phyloP scores from a whole-genome alignment of 2,113 vertebrate genomes.

The Carassius auratus region DNA sequence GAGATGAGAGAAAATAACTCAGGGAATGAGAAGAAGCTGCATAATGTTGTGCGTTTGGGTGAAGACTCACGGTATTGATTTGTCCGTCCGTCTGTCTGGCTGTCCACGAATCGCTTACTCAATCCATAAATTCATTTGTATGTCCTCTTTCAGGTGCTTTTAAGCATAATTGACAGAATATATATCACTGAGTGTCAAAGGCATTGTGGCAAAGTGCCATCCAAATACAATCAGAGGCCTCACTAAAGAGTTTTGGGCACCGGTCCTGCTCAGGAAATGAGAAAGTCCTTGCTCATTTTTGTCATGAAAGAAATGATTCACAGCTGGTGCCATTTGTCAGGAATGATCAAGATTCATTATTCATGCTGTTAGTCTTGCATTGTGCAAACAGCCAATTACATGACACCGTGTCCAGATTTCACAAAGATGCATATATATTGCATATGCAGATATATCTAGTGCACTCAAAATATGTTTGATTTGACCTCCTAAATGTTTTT shows the following conservation, averaged over 20 bases:
- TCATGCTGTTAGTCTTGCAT: constrained; percentile 36
- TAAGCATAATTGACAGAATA: constrained; percentile 23
- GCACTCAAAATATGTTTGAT: not conserved
- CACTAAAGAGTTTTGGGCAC: constrained; percentile 48
- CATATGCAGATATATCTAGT: not conserved
- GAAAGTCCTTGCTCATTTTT: constrained; percentile 65
- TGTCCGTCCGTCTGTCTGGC: not conserved
- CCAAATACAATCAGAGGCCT: not conserved
- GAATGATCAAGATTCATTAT: constrained; percentile 64
- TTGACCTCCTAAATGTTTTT: not conserved
- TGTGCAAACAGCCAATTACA: constrained; percentile 36
- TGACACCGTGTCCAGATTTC: constrained; percentile 13
- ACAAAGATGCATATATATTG: constrained; percentile 13
- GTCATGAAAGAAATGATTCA: constrained; percentile 71
- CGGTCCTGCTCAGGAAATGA: constrained; percentile 57
- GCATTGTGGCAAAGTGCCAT: constrained; percentile 4
- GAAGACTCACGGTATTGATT: not conserved
- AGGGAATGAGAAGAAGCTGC: constrained; percentile 12
- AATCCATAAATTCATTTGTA: not conserved
- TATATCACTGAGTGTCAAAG: constrained; percentile 19
- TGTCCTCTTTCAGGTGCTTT: not conserved
- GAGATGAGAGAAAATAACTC: not conserved
- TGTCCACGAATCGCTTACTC: not conserved
- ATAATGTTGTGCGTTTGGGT: not conserved
- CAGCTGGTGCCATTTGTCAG: constrained; percentile 70